These are phyloP conservation scores for Sebastes kiyomatsui DNA, from an alignment of 2,797 vertebrate species.

Conservation along the genomic window DNA sequence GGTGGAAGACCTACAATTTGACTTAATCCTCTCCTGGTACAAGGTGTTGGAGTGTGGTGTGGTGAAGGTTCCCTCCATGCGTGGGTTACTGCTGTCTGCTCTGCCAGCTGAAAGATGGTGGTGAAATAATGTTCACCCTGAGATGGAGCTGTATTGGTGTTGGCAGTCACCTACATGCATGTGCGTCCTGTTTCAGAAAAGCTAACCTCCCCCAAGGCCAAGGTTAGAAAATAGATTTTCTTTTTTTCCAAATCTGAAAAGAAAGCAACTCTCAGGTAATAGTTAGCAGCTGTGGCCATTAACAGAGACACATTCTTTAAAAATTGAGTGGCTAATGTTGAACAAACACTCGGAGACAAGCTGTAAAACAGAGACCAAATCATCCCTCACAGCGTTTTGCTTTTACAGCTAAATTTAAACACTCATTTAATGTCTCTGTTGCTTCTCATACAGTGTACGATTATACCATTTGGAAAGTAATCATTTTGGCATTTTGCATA, in stretches of 20 bases:
- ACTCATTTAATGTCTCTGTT: neutral
- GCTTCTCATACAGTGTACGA: neutral
- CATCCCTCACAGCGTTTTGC: neutral
- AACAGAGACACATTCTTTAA: conserved; percentile 33
- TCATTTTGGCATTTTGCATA: neutral
- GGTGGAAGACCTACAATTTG: conserved; percentile 41
- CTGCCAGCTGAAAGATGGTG: conserved; percentile 44
- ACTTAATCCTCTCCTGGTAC: conserved; percentile 39
- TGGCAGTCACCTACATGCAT: conserved; percentile 60
- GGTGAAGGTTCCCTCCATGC: conserved; percentile 31
- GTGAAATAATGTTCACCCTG: conserved; percentile 47
- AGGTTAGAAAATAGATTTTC: conserved; percentile 53
- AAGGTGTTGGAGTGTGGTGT: conserved; percentile 45
- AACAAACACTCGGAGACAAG: conserved; percentile 41
- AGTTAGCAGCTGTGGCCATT: conserved; percentile 67
- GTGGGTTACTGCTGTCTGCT: conserved; percentile 25
- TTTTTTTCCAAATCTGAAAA: conserved; percentile 40
- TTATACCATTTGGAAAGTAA: neutral
- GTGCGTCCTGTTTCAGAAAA: conserved; percentile 53
- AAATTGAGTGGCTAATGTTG: conserved; percentile 44
- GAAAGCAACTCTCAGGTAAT: conserved; percentile 67
- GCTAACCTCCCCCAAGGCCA: conserved; percentile 58
- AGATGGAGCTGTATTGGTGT: conserved; percentile 52
- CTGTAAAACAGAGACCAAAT: conserved; percentile 19
- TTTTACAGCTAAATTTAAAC: conserved; percentile 9